A percentile compares a stretch with the other conserved stretches of the same genome.
Conservation (phyloP, 2,888 invertebrate species). For the Polyommatus iphigenia region DNA sequence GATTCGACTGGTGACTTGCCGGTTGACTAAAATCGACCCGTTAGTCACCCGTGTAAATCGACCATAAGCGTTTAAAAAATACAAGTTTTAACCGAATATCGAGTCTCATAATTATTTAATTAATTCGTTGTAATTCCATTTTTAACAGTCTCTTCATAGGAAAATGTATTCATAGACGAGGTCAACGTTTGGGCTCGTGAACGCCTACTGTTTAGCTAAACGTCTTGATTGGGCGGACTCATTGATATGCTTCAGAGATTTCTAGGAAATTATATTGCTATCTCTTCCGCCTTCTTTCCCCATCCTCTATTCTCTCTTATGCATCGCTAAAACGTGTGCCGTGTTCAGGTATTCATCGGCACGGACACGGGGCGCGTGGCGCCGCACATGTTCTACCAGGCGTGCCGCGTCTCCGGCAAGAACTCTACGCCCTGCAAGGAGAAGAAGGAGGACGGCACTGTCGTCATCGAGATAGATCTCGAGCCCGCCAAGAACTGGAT, state of each 20-base stretch:
- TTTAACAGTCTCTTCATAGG: background rate
- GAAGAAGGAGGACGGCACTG: conserved; percentile 95
- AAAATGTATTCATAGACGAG: background rate
- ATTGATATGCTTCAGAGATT: background rate
- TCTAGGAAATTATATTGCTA: too few species aligned
- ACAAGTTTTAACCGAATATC: too few species aligned
- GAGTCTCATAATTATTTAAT: background rate
- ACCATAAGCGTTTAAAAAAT: too few species aligned
- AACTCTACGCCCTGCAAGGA: conserved; percentile 96
- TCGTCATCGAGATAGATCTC: conserved; percentile 94
- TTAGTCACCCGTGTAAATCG: too few species aligned
- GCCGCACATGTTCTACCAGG: conserved; percentile 98
- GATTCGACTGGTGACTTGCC: too few species aligned
- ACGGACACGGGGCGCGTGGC: conserved; percentile 94
- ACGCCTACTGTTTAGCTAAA: background rate
- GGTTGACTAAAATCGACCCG: too few species aligned
- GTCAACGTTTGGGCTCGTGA: background rate
- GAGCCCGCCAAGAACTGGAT: conserved; percentile 95
- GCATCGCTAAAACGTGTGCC: conserved; percentile 25
- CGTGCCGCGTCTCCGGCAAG: conserved; percentile 97
- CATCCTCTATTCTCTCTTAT: background rate
- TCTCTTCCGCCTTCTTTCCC: background rate
- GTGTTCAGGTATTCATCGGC: conserved; percentile 89
- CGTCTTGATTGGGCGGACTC: background rate
- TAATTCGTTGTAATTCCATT: background rate